Conservation (phyloP, 2,888 invertebrate genomes). For the Torymus auratus region DNA sequence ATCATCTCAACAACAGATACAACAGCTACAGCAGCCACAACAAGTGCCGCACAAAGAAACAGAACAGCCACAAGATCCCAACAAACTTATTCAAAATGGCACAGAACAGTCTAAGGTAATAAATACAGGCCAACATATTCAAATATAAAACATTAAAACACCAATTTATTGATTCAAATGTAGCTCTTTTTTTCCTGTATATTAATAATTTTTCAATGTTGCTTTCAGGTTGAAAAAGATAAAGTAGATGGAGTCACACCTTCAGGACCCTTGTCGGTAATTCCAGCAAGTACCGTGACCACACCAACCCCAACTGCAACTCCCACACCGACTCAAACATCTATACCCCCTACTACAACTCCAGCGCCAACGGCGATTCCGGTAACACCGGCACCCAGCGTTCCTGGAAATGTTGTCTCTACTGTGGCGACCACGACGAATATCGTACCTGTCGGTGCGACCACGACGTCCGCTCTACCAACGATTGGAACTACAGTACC, state of each 20-base stretch:
- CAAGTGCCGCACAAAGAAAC: slow-evolving; percentile 43
- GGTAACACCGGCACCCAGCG: slow-evolving; percentile 1
- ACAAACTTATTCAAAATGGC: slow-evolving; percentile 58
- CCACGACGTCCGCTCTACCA: slow-evolving; percentile 22
- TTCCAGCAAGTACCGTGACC: background rate
- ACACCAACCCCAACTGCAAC: background rate
- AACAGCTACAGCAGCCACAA: slow-evolving; percentile 34
- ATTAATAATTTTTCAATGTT: too few species aligned
- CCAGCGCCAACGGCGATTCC: background rate
- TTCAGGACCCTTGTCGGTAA: background rate
- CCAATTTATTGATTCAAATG: too few species aligned
- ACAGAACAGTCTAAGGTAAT: slow-evolving; percentile 54
- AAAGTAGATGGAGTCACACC: slow-evolving; percentile 32
- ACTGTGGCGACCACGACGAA: slow-evolving; percentile 7
- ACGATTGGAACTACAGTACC: background rate
- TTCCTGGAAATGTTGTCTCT: slow-evolving; percentile 9
- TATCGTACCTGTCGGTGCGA: slow-evolving; percentile 23
- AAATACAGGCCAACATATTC: background rate
- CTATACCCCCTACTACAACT: background rate
- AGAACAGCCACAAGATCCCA: slow-evolving; percentile 44
- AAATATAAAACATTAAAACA: slow-evolving; percentile 6
- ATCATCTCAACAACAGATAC: slow-evolving; percentile 27
- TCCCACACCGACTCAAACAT: background rate
- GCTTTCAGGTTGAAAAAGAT: slow-evolving; percentile 45
- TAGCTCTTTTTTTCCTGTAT: too few species aligned